Evolutionary conservation across 2,113 vertebrate genomes (phyloP).

Genomic region (Rhinolophus sinicus): DNA sequence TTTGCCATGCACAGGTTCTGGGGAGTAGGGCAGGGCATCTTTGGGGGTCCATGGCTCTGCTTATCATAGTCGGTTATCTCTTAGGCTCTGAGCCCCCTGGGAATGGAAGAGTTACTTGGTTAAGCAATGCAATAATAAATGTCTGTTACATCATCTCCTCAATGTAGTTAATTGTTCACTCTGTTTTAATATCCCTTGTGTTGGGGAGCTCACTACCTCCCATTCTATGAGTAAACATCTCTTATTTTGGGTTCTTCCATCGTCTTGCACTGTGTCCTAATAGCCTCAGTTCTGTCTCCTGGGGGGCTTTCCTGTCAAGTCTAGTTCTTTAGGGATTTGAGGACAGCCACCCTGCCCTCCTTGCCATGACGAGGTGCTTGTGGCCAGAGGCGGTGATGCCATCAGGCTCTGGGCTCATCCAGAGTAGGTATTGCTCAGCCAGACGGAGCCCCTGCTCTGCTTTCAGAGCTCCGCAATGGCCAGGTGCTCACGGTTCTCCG

Average conservation of each 20-base stretch:
- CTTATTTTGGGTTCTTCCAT: neutral
- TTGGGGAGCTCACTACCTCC: neutral
- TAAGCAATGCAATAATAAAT: neutral
- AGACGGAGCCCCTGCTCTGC: neutral
- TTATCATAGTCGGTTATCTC: neutral
- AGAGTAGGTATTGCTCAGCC: accelerated
- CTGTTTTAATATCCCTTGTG: neutral
- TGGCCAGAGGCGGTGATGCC: neutral
- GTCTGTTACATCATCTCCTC: neutral
- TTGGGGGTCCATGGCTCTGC: neutral
- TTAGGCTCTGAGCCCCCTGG: neutral
- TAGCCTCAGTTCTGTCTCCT: neutral
- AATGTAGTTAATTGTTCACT: neutral
- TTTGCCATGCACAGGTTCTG: neutral
- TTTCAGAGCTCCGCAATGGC: constrained; percentile 83
- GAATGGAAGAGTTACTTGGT: neutral
- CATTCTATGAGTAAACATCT: neutral
- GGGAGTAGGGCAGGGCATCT: neutral
- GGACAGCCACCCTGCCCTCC: accelerated
- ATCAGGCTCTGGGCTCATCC: neutral
- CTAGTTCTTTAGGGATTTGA: neutral
- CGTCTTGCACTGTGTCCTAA: neutral
- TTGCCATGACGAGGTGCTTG: neutral
- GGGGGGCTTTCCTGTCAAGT: neutral
- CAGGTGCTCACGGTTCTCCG: constrained; percentile 85